Conservation (phyloP, 2,888 invertebrate species). For the Lordiphosa andalusiaca region DNA sequence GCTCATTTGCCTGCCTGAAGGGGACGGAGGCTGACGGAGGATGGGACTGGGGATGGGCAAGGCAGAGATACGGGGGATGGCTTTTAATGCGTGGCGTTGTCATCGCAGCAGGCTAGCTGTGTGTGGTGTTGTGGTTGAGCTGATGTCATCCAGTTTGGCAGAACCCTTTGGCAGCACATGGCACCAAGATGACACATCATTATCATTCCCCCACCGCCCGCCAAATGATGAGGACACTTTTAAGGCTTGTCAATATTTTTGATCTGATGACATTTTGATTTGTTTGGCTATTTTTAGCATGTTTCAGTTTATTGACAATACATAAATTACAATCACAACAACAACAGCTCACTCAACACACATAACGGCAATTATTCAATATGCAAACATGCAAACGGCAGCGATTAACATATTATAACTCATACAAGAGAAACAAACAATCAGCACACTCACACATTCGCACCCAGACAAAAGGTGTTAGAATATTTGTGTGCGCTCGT, state of each 20-base stretch:
- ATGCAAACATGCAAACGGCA: constrained; percentile 71
- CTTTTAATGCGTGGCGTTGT: no score
- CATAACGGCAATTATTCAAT: constrained; percentile 70
- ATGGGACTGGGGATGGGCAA: no score
- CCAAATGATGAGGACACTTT: no score
- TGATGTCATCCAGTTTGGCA: constrained; percentile 33
- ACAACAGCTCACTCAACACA: constrained; percentile 18
- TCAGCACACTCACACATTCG: constrained; percentile 15
- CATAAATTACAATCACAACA: constrained; percentile 15
- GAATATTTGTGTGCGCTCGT: constrained; percentile 27
- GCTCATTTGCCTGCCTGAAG: constrained; percentile 41
- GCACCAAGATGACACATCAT: constrained; percentile 4
- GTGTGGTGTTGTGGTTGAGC: constrained; percentile 27
- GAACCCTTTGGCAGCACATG: constrained; percentile 27
- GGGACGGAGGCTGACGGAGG: no score
- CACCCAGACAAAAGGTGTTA: constrained; percentile 51
- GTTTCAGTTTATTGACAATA: constrained; percentile 32
- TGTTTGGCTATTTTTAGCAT: constrained; percentile 30
- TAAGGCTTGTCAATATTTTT: constrained; percentile 7
- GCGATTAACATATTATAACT: constrained; percentile 73
- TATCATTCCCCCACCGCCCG: background rate
- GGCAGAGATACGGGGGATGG: no score
- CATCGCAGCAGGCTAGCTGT: background rate
- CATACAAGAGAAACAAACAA: constrained; percentile 53
- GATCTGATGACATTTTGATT: constrained; percentile 40